phyloP scores from a whole-genome alignment of 2,888 invertebrate species.

The Drosophila algonquin region DNA sequence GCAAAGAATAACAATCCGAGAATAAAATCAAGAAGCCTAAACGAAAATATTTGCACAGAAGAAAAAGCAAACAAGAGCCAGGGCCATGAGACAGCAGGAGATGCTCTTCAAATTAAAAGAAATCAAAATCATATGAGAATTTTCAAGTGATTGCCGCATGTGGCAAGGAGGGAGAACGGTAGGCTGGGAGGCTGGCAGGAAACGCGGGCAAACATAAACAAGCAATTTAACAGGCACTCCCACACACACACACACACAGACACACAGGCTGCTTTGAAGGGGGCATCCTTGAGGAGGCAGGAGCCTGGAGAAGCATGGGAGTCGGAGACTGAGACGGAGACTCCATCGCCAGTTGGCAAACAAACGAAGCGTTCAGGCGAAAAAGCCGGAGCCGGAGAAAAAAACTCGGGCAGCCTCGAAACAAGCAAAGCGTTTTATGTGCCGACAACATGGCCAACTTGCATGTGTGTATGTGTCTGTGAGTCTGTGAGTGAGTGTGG shows the following conservation, averaged over 20 bases:
- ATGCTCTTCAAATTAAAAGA: conserved; percentile 71
- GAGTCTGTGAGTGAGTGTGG: conserved; percentile 27
- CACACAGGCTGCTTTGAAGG: background rate
- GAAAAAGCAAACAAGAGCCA: conserved; percentile 5
- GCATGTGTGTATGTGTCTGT: conserved; percentile 29
- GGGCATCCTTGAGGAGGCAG: conserved; percentile 20
- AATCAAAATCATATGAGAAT: conserved; percentile 75
- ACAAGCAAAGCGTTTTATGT: conserved; percentile 69
- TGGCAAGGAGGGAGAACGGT: conserved; percentile 33
- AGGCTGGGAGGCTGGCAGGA: conserved; percentile 31
- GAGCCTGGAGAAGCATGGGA: conserved; percentile 15
- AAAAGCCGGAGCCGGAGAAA: conserved; percentile 62
- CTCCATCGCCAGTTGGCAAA: conserved; percentile 72
- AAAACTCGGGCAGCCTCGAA: conserved; percentile 49
- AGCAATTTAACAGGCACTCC: conserved; percentile 71
- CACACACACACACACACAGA: conserved; percentile 26
- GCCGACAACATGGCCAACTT: conserved; percentile 29
- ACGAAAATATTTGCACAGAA: conserved; percentile 54
- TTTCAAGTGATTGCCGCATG: conserved; percentile 69
- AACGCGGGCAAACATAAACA: conserved; percentile 70
- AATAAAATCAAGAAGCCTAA: conserved; percentile 59
- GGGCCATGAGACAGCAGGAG: conserved; percentile 2
- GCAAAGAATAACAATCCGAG: conserved; percentile 43
- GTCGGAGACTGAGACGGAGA: conserved; percentile 45
- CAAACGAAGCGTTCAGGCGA: conserved; percentile 79